Percentiles rank a stretch among this genome's conserved stretches.
phyloP scores from a whole-genome alignment of 1,140 invertebrate species.

The Heliconius himera region DNA sequence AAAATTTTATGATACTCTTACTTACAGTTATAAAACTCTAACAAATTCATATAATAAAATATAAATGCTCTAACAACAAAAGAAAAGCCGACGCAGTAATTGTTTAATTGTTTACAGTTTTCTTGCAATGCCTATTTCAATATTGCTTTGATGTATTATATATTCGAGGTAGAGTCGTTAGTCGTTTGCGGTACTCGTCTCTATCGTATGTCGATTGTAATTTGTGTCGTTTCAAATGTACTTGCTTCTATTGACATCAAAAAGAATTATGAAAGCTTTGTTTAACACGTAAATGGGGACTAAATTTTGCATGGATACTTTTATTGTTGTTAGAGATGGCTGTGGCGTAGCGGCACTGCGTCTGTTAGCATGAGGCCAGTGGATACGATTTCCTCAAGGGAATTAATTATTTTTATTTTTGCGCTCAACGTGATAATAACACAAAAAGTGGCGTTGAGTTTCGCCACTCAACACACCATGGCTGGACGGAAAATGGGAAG shows the following conservation, averaged over 20 bases:
- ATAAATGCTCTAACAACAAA: not conserved
- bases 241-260: not conserved
- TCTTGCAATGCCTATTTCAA: not conserved
- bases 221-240: not conserved
- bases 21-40: conserved; percentile 5
- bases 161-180: not conserved
- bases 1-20: not conserved
- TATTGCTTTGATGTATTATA: not conserved
- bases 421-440: too few species aligned
- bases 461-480: too few species aligned
- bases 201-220: not conserved
- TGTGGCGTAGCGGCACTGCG: too few species aligned
- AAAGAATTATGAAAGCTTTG: conserved; percentile 8
- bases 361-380: too few species aligned
- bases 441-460: too few species aligned
- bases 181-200: not conserved
- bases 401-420: too few species aligned
- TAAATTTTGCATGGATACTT: not conserved
- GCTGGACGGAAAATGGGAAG: too few species aligned
- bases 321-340: not conserved
- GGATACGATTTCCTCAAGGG: too few species aligned
- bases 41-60: not conserved
- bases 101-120: not conserved
- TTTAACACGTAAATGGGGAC: not conserved
- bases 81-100: not conserved